These are phyloP conservation scores for Luidia sarsii DNA, from an alignment of 53 echinoderm and acorn worm genomes.

Conservation along the genomic window DNA sequence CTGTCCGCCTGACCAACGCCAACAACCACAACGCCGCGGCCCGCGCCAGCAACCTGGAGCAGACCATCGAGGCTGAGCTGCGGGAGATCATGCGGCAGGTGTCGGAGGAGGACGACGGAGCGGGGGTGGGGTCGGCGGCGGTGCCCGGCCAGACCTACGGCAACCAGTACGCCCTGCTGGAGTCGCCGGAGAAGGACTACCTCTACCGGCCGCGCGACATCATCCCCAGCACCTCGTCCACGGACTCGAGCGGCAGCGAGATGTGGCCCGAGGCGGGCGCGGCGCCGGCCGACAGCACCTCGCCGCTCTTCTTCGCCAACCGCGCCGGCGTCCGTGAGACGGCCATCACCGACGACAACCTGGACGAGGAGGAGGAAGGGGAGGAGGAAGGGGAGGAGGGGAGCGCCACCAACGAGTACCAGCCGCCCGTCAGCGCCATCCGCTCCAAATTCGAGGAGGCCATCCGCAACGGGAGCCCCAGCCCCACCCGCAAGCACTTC, in stretches of 20 bases:
- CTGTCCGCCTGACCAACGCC: conserved; percentile 53
- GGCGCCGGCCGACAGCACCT: conserved; percentile 29
- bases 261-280: conserved; percentile 28
- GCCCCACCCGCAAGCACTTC: conserved; percentile 72
- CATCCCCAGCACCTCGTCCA: conserved; percentile 38
- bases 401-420: conserved; percentile 74
- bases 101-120: conserved; percentile 76
- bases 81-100: conserved; percentile 89
- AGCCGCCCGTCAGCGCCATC: conserved; percentile 77
- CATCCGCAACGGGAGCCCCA: conserved; percentile 55
- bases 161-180: conserved; percentile 71
- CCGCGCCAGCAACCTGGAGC: conserved; percentile 63
- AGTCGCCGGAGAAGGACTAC: conserved; percentile 54
- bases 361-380: conserved; percentile 54
- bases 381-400: conserved; percentile 51
- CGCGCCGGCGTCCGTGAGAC: conserved; percentile 72
- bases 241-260: conserved; percentile 56
- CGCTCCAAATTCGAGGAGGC: conserved; percentile 80
- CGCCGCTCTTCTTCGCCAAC: conserved; percentile 65
- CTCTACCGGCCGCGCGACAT: conserved; percentile 7
- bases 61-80: conserved; percentile 77
- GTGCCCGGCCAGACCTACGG: conserved; percentile 71
- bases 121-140: too few species aligned
- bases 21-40: conserved; percentile 80
- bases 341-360: conserved; percentile 76